phyloP scores from a whole-genome alignment of 2,888 invertebrate species.

The Selenia dentaria region DNA sequence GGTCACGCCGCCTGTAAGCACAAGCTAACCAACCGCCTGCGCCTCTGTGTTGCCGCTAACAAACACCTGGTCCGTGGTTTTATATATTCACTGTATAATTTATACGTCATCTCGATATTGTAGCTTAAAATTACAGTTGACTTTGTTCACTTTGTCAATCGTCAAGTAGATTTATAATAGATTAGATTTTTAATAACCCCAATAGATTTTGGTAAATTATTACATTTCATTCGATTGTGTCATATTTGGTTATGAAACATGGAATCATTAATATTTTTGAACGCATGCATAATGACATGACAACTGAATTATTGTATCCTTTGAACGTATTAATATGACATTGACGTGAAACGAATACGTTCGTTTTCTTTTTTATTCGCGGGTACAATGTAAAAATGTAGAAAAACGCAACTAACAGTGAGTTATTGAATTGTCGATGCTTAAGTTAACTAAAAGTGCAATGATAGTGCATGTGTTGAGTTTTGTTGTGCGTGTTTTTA shows the following conservation, averaged over 20 bases:
- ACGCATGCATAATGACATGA: too few relatives aligned
- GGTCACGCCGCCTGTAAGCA: slow-evolving; percentile 84
- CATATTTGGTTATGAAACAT: too few relatives aligned
- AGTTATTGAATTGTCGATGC: slow-evolving; percentile 33
- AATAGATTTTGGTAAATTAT: too few relatives aligned
- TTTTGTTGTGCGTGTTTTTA: slow-evolving; percentile 60
- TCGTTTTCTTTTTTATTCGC: slow-evolving; percentile 4
- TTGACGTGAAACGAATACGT: slow-evolving; percentile 4
- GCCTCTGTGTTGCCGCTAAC: slow-evolving; percentile 79
- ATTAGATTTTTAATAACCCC: too few relatives aligned
- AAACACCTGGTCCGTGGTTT: slow-evolving; percentile 73
- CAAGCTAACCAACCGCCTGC: slow-evolving; percentile 74
- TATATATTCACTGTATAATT: slow-evolving; percentile 44
- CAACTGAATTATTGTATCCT: too few relatives aligned
- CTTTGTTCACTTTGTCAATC: too few relatives aligned
- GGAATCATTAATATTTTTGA: too few relatives aligned
- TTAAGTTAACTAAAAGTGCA: slow-evolving; percentile 30
- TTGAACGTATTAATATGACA: too few relatives aligned
- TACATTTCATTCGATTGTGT: too few relatives aligned
- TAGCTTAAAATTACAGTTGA: too few relatives aligned
- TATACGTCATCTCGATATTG: not conserved
- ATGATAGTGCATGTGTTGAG: slow-evolving; percentile 74
- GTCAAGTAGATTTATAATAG: too few relatives aligned
- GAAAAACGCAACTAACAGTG: slow-evolving; percentile 23
- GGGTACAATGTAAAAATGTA: slow-evolving; percentile 22